These are phyloP conservation scores for Hipposideros armiger DNA, from an alignment of 2,113 vertebrate species.

Conservation along the genomic window DNA sequence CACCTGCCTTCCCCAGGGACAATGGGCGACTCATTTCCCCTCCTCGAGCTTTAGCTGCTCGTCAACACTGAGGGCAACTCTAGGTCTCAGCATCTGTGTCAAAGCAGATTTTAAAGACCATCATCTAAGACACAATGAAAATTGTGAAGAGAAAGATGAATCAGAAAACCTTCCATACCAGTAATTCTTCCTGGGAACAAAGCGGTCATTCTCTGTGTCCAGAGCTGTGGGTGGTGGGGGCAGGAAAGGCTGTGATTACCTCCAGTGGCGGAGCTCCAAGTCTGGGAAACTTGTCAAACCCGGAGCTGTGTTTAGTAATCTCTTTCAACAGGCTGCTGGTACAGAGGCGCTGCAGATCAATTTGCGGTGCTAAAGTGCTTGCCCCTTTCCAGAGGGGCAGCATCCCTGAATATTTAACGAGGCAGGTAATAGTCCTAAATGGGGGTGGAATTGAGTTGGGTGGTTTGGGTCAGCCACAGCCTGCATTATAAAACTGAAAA, in stretches of 20 bases:
- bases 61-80: background rate
- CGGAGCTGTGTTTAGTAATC: slow-evolving; percentile 56
- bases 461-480: background rate
- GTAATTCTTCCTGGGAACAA: background rate
- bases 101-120: background rate
- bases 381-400: slow-evolving; percentile 57
- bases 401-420: slow-evolving; percentile 28
- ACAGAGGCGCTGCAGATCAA: background rate
- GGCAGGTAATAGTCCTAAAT: slow-evolving; percentile 54
- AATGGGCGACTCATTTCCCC: background rate
- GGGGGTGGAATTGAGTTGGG: background rate
- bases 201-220: background rate
- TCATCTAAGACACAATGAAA: background rate
- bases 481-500: slow-evolving; percentile 53
- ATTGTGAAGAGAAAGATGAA: background rate
- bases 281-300: slow-evolving; percentile 51
- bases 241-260: background rate
- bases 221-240: background rate
- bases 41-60: background rate
- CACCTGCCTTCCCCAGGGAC: background rate
- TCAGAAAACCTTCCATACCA: background rate
- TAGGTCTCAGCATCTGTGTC: background rate
- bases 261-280: background rate
- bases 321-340: slow-evolving; percentile 44
- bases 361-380: background rate